phyloP scores from a whole-genome alignment of 1,140 invertebrate species.

The Drosophila persimilis region DNA sequence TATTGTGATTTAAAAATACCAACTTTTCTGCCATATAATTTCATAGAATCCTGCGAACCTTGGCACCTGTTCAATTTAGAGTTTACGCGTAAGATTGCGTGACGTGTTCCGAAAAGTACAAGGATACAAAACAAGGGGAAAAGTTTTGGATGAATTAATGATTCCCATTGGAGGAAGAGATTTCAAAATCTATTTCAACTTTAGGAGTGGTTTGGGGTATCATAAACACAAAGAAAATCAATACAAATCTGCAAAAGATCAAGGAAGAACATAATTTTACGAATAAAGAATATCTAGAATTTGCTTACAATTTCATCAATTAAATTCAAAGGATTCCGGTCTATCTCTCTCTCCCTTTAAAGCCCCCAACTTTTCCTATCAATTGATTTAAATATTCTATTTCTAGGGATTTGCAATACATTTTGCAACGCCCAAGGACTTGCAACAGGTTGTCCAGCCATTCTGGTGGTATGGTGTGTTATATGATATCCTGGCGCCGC shows the following conservation, averaged over 20 bases:
- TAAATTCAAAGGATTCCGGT: no score
- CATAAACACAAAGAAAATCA: not conserved
- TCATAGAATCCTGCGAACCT: no score
- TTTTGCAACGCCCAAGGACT: not conserved
- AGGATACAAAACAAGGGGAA: not conserved
- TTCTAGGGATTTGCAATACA: not conserved
- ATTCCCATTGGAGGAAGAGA: conserved; percentile 29
- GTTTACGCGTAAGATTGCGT: conserved; percentile 7
- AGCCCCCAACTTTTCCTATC: no score
- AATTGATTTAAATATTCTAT: not conserved
- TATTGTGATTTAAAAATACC: no score
- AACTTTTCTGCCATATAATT: no score
- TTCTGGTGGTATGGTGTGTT: conserved; percentile 1
- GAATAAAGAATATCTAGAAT: no score
- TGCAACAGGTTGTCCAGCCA: conserved; percentile 56
- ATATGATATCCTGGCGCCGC: not conserved
- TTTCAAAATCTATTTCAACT: conserved; percentile 1
- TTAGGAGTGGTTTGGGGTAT: not conserved
- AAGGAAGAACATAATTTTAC: no score
- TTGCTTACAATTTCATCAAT: no score
- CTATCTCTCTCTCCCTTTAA: not conserved
- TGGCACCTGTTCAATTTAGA: no score
- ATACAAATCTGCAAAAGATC: not conserved
- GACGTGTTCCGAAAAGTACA: conserved; percentile 20
- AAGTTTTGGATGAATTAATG: conserved; percentile 35